Conservation (phyloP, 2,888 invertebrate species). For the Drosophila longiperda region DNA sequence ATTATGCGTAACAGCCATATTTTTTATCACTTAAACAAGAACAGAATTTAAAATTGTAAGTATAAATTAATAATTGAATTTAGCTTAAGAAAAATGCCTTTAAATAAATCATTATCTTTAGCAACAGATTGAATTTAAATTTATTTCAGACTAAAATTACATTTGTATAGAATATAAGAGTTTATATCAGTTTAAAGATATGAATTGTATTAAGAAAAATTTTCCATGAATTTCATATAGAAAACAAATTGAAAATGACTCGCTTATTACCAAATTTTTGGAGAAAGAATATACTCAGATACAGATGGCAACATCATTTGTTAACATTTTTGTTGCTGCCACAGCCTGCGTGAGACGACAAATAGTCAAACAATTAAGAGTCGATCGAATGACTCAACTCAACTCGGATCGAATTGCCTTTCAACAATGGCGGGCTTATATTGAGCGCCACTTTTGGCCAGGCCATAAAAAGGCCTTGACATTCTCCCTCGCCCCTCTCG, state of each 20-base stretch:
- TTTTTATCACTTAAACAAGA: neutral
- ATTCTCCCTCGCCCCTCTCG: neutral
- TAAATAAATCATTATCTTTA: neutral
- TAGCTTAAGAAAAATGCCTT: neutral
- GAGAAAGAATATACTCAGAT: neutral
- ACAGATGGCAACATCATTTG: conserved; percentile 37
- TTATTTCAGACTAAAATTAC: no score
- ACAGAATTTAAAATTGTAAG: neutral
- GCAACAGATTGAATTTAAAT: neutral
- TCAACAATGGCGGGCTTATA: conserved; percentile 42
- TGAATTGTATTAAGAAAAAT: neutral
- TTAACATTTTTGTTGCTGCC: conserved; percentile 18
- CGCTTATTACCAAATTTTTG: neutral
- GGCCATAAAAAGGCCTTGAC: conserved; percentile 3
- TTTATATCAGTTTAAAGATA: neutral
- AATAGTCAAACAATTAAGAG: conserved; percentile 72
- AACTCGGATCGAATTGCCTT: conserved; percentile 14
- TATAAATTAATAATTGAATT: neutral
- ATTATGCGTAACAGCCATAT: neutral
- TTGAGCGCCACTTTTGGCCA: conserved; percentile 31
- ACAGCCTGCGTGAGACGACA: conserved; percentile 51
- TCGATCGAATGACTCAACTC: conserved; percentile 21
- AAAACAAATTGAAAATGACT: neutral
- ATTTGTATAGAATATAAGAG: neutral
- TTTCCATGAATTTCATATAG: neutral